phyloP scores from a whole-genome alignment of 1,140 invertebrate species.

The Pseudobourletiella spinata region DNA sequence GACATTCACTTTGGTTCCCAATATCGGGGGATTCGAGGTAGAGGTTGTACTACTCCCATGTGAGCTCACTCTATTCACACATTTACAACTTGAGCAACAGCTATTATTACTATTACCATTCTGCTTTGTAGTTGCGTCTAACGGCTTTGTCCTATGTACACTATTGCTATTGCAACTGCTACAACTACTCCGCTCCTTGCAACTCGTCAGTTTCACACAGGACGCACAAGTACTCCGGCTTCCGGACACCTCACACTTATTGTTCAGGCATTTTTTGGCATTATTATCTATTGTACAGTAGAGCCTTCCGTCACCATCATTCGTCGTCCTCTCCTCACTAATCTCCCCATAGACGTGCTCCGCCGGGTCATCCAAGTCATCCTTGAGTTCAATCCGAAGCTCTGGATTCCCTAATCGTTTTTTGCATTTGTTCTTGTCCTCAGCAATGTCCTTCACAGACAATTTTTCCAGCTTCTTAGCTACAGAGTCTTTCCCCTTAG shows the following conservation, averaged over 20 bases:
- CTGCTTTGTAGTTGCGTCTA: neutral
- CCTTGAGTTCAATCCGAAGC: conserved; percentile 1
- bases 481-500: too few species aligned
- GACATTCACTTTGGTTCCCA: conserved; percentile 22
- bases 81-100: conserved; percentile 1
- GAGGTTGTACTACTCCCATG: conserved; percentile 6
- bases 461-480: too few species aligned
- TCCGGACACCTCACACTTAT: neutral
- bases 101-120: neutral
- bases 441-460: too few species aligned
- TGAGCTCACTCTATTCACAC: neutral
- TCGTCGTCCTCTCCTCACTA: conserved; percentile 16
- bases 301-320: conserved; percentile 11
- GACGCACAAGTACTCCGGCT: conserved; percentile 11
- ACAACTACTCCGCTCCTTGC: conserved; percentile 14
- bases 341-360: conserved; percentile 33
- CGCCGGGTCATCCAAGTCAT: conserved; percentile 25
- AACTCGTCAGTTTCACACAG: conserved; percentile 20
- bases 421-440: too few species aligned
- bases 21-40: conserved; percentile 21
- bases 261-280: neutral
- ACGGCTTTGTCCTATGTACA: neutral
- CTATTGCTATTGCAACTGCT: conserved; percentile 19
- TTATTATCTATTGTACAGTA: conserved; percentile 17
- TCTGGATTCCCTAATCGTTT: neutral